A percentile compares a stretch with the other conserved stretches of the same genome.
phyloP scores from a whole-genome alignment of 1,140 invertebrate species.

The Streblospio benedicti region DNA sequence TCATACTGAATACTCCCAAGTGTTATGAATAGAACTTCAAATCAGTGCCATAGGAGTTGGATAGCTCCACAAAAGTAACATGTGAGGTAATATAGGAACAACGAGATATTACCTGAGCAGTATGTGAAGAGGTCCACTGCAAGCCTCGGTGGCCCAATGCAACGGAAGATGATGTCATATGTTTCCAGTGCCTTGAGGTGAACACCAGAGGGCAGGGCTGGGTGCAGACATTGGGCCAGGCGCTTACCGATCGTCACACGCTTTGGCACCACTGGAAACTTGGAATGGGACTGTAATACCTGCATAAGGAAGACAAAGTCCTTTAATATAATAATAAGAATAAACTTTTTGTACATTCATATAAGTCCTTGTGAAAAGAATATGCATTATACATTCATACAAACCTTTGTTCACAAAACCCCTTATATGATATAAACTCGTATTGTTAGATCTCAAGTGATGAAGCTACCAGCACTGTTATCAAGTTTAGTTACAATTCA shows the following conservation, averaged over 20 bases:
- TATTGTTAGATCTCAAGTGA: no score
- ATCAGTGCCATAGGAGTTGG: not conserved
- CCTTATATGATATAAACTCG: no score
- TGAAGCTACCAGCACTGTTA: no score
- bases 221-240: slow-evolving; percentile 90
- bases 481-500: no score
- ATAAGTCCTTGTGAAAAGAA: no score
- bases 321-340: not conserved
- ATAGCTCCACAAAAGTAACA: not conserved
- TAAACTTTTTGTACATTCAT: not conserved
- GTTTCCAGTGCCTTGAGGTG: slow-evolving; percentile 89
- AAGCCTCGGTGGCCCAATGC: slow-evolving; percentile 73
- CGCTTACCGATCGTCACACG: slow-evolving; percentile 85
- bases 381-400: not conserved
- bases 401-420: not conserved
- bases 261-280: slow-evolving; percentile 81
- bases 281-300: slow-evolving; percentile 43
- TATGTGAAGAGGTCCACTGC: slow-evolving; percentile 81
- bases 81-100: not conserved
- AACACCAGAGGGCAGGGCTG: slow-evolving; percentile 75
- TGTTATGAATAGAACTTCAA: no score
- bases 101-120: slow-evolving; percentile 39
- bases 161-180: slow-evolving; percentile 87
- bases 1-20: no score
- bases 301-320: no score